These are phyloP conservation scores for Diarsia dahlii DNA, from an alignment of 2,888 invertebrate genomes.

Conservation along the genomic window DNA sequence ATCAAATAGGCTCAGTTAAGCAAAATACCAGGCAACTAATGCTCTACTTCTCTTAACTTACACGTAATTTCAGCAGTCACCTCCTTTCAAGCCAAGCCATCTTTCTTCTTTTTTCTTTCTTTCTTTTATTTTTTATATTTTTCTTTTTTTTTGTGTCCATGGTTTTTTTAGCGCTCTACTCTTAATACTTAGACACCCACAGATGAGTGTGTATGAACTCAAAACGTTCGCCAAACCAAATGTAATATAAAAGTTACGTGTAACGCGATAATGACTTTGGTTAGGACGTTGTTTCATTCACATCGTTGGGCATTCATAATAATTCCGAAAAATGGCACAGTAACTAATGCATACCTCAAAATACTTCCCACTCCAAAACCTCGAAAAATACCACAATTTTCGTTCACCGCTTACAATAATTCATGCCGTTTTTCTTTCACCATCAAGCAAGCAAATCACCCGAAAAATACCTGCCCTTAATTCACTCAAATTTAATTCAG, in stretches of 20 bases:
- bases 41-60: background rate
- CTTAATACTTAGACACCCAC: background rate
- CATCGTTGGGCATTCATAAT: background rate
- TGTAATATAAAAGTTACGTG: background rate
- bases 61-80: background rate
- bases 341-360: background rate
- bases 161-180: background rate
- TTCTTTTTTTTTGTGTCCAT: too few species aligned
- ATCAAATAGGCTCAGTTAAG: too few species aligned
- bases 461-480: constrained; percentile 42
- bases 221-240: background rate
- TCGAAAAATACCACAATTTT: background rate
- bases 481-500: constrained; percentile 43
- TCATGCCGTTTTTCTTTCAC: background rate
- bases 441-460: constrained; percentile 22
- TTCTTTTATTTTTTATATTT: too few species aligned
- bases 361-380: background rate
- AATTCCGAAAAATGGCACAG: background rate
- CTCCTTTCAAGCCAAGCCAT: background rate
- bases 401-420: background rate
- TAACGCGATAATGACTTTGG: background rate
- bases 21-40: too few species aligned
- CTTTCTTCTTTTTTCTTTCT: too few species aligned
- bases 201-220: background rate
- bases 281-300: too few species aligned